Evolutionary conservation across 2,797 vertebrate species (phyloP), one percentile per base, ranked within the genome.

Genomic region (Phataginus tricuspis): DNA sequence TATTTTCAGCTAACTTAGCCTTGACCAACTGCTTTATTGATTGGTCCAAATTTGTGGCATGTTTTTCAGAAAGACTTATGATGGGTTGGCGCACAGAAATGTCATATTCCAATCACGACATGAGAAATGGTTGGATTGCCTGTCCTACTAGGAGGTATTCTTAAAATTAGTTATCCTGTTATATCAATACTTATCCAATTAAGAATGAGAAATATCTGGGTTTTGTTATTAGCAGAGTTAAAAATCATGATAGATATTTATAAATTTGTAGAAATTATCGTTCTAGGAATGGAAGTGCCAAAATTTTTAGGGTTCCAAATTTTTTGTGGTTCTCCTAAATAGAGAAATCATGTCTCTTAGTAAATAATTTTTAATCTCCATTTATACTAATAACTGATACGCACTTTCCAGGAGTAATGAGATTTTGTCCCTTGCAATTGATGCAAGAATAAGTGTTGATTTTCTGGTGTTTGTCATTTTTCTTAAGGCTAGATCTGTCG

Each of bases 31-130:
- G 80, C 69, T 74, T 96, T 96, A 87, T 96, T 96, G 94, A 97
- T 95, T 97, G 90, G 91, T 90, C 88, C 90, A 95, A 94, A 95
- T 96, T 95, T 97, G 61, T 96, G 97, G 94, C 90, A 94, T 95
- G 90, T 95, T 97, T 97, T 97, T 96, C 97, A 97, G 95, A 97
- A 96, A 97, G 69, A 84, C 85, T 79, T 91, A 86, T 89, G 84
- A 96, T 96, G 94, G 80, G 85, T 96, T 97, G 96, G 71, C 0
- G 1, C 85, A 90, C 85, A 95, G 95, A 89, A 96, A 92, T 97
- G 72, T 95, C 80, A 84, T 88, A 82, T 97, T 95, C 25, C 61
- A 91, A 55, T 97, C 85, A 97, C 2, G 18, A 91, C 96, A 59
- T 79, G 95, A 97, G 96, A 96, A 97, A 92, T 95, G 82, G 68